Conservation (phyloP, 2,113 vertebrate species). For the Melanotaenia duboulayi region DNA sequence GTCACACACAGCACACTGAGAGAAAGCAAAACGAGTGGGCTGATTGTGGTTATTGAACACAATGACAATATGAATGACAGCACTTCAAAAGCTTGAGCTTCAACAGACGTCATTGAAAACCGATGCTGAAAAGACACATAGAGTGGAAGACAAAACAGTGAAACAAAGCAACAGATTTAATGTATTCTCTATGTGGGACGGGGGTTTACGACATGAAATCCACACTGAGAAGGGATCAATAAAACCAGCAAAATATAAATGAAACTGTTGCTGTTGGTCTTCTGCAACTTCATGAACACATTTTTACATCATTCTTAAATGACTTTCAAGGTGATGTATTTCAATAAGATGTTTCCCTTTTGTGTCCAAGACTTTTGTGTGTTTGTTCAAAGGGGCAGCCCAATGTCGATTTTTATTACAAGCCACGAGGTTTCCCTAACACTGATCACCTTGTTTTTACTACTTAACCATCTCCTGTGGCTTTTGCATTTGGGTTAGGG, state of each 20-base stretch:
- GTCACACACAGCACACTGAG: not conserved
- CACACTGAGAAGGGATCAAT: conserved; percentile 1
- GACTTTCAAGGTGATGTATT: too few species aligned
- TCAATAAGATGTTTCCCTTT: too few species aligned
- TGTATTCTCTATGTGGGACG: not conserved
- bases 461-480: too few species aligned
- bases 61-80: conserved; percentile 65
- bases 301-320: not conserved
- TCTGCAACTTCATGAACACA: not conserved
- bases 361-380: too few species aligned
- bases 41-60: conserved; percentile 68
- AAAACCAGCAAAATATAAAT: not conserved
- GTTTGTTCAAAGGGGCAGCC: too few species aligned
- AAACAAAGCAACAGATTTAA: conserved; percentile 10
- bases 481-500: too few species aligned
- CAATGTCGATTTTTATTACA: too few species aligned
- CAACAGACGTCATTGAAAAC: conserved; percentile 66
- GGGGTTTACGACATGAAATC: conserved; percentile 8
- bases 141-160: conserved; percentile 3
- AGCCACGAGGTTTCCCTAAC: too few species aligned
- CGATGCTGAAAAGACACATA: conserved; percentile 20
- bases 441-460: too few species aligned
- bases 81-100: conserved; percentile 51
- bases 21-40: conserved; percentile 52
- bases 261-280: not conserved